phyloP scores from a whole-genome alignment of 23 tunicate species.

The Ascidia mentula region DNA sequence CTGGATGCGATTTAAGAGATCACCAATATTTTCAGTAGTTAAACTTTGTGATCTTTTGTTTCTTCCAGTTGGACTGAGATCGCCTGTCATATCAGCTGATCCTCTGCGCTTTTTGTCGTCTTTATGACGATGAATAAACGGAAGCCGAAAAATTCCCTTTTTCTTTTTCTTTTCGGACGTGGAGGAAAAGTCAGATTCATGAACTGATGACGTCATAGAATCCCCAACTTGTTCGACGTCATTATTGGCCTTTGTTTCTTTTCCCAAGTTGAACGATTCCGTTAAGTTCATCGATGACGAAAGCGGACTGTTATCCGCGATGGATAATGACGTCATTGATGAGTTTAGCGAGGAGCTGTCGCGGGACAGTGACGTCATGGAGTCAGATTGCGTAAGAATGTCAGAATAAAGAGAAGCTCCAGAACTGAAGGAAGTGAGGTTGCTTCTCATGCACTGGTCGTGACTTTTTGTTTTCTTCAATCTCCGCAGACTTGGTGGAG shows the following conservation, averaged over 20 bases:
- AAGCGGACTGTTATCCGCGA: not conserved
- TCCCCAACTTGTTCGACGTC: not conserved
- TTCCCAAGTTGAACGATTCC: not conserved
- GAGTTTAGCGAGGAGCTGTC: not conserved
- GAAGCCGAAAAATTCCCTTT: not conserved
- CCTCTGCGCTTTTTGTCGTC: not conserved
- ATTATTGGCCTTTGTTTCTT: not conserved
- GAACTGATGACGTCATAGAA: not conserved
- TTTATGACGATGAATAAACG: not conserved
- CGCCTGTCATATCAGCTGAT: not conserved
- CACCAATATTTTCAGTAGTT: not conserved
- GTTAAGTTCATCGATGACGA: not conserved
- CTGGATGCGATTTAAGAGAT: not conserved
- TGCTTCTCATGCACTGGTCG: not conserved
- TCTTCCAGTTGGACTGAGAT: not conserved
- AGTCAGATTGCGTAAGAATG: not conserved
- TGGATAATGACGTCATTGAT: not conserved
- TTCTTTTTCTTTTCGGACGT: conserved; percentile 7
- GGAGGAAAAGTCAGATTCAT: too few relatives aligned
- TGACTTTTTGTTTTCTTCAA: not conserved
- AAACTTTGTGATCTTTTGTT: not conserved
- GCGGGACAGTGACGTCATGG: conserved; percentile 1
- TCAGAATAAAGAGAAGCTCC: not conserved
- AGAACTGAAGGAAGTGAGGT: not conserved
- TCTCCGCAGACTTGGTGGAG: not conserved